Percentiles rank a stretch among this genome's conserved stretches.
phyloP scores from a whole-genome alignment of 2,888 invertebrate species.

The Bursaphelenchus okinawaensis region DNA sequence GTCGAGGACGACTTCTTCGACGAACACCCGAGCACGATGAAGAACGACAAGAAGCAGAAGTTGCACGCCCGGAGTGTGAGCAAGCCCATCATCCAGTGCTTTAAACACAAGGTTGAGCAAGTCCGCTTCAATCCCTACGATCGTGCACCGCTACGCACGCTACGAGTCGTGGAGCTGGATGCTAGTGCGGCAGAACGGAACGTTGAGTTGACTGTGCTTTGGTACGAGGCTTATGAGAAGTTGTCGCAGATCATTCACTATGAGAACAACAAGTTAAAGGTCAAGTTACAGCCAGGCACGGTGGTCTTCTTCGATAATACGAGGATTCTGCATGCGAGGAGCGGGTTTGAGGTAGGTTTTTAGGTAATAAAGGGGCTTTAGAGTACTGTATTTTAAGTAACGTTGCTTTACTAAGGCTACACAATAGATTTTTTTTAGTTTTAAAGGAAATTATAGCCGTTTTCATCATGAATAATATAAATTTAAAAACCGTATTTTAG shows the following conservation, averaged over 20 bases:
- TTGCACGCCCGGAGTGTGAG: constrained; percentile 60
- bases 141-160: constrained; percentile 64
- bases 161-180: constrained; percentile 15
- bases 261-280: constrained; percentile 21
- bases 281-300: constrained; percentile 65
- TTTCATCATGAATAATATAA: too few relatives aligned
- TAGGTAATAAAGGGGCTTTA: too few relatives aligned
- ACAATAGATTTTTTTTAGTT: neutral
- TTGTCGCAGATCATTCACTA: constrained; percentile 43
- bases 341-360: constrained; percentile 62
- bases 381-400: too few relatives aligned
- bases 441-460: too few relatives aligned
- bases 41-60: constrained; percentile 7
- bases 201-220: constrained; percentile 20
- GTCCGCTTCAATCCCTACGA: constrained; percentile 72
- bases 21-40: neutral
- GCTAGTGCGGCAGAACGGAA: neutral
- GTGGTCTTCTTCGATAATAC: constrained; percentile 75
- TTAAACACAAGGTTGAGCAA: constrained; percentile 54
- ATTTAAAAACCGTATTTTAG: too few relatives aligned
- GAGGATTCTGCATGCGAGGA: constrained; percentile 72
- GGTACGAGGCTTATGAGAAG: constrained; percentile 47
- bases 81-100: constrained; percentile 65
- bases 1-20: neutral
- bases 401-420: too few relatives aligned